A percentile compares a stretch with the other conserved stretches of the same genome.
phyloP scores from a whole-genome alignment of 2,888 invertebrate species.

The Pachymerium ferrugineum region DNA sequence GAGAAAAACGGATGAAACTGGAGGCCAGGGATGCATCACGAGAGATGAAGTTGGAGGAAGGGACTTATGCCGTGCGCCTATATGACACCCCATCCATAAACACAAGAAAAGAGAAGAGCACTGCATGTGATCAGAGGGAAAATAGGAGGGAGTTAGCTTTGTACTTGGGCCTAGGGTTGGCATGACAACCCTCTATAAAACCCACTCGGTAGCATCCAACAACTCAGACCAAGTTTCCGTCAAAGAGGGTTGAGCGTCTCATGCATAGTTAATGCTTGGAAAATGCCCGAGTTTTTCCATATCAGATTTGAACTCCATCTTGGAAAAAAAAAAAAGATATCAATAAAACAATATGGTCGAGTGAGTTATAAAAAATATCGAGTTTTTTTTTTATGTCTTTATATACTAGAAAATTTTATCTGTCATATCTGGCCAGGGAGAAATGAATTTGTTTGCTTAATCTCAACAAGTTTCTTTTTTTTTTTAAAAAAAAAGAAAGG shows the following conservation, averaged over 20 bases:
- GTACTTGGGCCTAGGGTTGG: background rate
- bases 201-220: background rate
- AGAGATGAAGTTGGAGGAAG: background rate
- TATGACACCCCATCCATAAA: conserved; percentile 8
- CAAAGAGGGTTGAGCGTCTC: background rate
- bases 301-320: background rate
- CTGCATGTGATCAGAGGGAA: conserved; percentile 13
- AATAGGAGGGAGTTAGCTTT: background rate
- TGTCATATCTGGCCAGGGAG: too few relatives aligned
- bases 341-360: background rate
- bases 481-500: too few relatives aligned
- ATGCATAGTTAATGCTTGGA: background rate
- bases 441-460: too few relatives aligned
- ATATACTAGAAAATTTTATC: too few relatives aligned
- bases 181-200: background rate
- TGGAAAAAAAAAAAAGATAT: too few relatives aligned
- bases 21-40: background rate
- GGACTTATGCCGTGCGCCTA: background rate
- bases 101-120: conserved; percentile 2
- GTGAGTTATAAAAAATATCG: too few relatives aligned
- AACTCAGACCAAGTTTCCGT: background rate
- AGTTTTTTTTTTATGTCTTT: too few relatives aligned
- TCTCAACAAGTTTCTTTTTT: too few relatives aligned
- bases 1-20: background rate
- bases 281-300: background rate